Conservation (phyloP, 2,888 invertebrate species). For the Nephrotoma guestfalica region DNA sequence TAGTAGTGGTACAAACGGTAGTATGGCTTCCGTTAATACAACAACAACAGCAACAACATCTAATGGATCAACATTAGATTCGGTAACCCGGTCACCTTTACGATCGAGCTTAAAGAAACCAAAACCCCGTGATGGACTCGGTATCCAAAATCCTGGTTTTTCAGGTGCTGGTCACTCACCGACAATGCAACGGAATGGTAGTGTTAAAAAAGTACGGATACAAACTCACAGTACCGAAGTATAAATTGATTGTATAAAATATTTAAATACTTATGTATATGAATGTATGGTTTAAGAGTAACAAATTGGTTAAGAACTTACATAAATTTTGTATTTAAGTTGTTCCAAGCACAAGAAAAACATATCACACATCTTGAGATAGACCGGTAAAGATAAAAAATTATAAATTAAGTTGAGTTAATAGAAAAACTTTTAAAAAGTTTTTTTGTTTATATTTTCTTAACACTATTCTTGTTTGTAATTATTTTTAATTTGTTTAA, state of each 20-base stretch:
- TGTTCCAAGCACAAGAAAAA: neutral
- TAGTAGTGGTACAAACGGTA: slow-evolving; percentile 44
- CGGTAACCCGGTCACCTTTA: slow-evolving; percentile 46
- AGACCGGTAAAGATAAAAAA: neutral
- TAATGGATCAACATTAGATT: slow-evolving; percentile 31
- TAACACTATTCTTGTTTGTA: neutral
- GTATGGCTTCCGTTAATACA: slow-evolving; percentile 58
- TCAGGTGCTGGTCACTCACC: slow-evolving; percentile 66
- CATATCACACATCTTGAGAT: neutral
- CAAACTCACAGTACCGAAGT: slow-evolving; percentile 87
- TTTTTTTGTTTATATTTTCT: neutral
- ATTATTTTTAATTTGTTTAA: neutral
- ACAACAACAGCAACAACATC: slow-evolving; percentile 60
- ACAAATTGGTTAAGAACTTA: neutral
- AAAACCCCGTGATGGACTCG: slow-evolving; percentile 47
- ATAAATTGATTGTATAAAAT: slow-evolving; percentile 25
- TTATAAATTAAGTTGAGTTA: neutral
- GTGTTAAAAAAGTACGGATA: slow-evolving; percentile 81
- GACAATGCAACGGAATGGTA: slow-evolving; percentile 67
- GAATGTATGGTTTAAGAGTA: neutral
- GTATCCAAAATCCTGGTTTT: slow-evolving; percentile 70
- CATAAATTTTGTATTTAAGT: neutral
- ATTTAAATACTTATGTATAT: neutral
- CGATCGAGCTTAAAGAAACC: slow-evolving; percentile 76
- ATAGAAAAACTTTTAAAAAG: neutral